Evolutionary conservation across 1,140 invertebrate genomes (phyloP).

Genomic region (Macrosteles quadrilineatus): DNA sequence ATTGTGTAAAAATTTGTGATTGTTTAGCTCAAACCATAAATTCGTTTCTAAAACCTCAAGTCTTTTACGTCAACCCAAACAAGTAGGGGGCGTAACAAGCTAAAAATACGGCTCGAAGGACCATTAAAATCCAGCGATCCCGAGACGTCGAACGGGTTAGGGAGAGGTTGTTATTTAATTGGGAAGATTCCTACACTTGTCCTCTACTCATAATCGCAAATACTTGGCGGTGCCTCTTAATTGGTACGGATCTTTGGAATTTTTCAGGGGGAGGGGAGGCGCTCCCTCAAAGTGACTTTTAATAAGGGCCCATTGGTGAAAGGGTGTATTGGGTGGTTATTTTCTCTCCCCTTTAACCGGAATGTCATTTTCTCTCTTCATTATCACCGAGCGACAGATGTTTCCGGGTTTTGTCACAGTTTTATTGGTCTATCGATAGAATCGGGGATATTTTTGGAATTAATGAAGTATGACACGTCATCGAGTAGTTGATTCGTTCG

Average conservation of each 20-base stretch:
- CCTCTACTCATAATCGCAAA: constrained; percentile 15
- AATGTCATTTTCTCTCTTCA: constrained; percentile 23
- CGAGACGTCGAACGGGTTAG: neutral
- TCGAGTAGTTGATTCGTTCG: too few relatives aligned
- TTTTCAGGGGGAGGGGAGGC: constrained; percentile 4
- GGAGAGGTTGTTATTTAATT: constrained; percentile 24
- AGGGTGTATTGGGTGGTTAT: constrained; percentile 25
- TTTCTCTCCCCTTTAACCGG: constrained; percentile 1
- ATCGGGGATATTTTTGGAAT: too few relatives aligned
- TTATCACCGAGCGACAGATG: neutral
- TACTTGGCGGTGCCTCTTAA: constrained; percentile 21
- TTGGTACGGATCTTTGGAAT: constrained; percentile 30
- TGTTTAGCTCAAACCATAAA: too few relatives aligned
- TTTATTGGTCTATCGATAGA: too few relatives aligned
- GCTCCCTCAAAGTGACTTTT: constrained; percentile 28
- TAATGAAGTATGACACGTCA: too few relatives aligned
- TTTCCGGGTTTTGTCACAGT: too few relatives aligned
- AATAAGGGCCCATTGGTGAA: constrained; percentile 28
- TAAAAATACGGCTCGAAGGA: neutral
- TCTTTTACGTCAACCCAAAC: too few relatives aligned
- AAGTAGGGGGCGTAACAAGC: neutral
- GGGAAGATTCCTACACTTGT: constrained; percentile 25
- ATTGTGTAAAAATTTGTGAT: too few relatives aligned
- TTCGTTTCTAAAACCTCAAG: too few relatives aligned
- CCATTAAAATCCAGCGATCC: constrained; percentile 2